Evolutionary conservation across 2,113 vertebrate species (phyloP), one percentile per base, ranked within the genome.

Genomic region (Crocuta crocuta): DNA sequence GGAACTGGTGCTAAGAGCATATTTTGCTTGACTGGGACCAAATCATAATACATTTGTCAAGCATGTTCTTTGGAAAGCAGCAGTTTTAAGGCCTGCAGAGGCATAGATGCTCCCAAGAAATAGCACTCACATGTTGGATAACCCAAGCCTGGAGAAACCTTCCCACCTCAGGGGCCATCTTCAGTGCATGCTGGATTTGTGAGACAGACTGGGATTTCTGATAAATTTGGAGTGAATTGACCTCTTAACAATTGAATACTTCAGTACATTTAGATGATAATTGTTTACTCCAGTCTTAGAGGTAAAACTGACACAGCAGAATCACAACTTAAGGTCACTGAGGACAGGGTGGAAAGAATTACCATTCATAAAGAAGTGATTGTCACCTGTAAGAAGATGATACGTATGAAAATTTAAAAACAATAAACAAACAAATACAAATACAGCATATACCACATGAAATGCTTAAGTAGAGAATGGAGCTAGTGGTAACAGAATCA

Each of bases 1-100:
- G 19, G 98, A 9, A 99, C 98, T 98, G 24, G 98, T 98, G 95
- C 98, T 98, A 91, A 99, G 96, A 12, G 97, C 4, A 6, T 66
- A 68, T 81, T 90, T 95, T 82, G 55, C 35, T 97, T 96, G 94
- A 86, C 66, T 61, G 82, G 89, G 82, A 82, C 82, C 43, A 85
- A 91, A 81, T 66, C 66, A 90, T 63, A 2, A 19, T 0, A 17
- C 71, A 17, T 71, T 85, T 13, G 89, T 79, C 43, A 86, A 50
- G 28, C 74, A 43, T 4, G 39, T 91, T 89, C 93, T 98, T 96
- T 74, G 89, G 73, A 82, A 93, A 28, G 96, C 91, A 66, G 85
- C 74, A 10, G 95, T 94, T 21, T 87, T 78, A 74, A 94, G 53
- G 82, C 76, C 73, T 43, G 93, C 58, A 58, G 93, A 74, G 70